Evolutionary conservation across 2,113 vertebrate genomes (phyloP).

Genomic region (Aspidoscelis tigris): DNA sequence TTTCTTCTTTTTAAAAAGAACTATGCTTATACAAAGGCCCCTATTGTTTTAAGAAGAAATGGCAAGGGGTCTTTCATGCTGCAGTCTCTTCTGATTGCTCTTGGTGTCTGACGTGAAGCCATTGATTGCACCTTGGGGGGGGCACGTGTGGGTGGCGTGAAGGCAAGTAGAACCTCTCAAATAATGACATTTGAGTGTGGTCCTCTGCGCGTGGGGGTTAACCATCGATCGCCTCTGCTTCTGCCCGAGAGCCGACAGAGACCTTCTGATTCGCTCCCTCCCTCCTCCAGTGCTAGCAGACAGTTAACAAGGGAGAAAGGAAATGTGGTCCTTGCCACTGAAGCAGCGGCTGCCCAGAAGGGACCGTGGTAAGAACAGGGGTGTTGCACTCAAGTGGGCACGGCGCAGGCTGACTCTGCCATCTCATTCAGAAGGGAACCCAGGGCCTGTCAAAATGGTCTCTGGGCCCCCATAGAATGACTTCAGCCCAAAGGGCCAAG

Average conservation of each 20-base stretch:
- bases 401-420: neutral
- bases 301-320: constrained; percentile 51
- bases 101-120: constrained; percentile 78
- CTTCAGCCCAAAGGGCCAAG: neutral
- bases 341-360: neutral
- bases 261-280: constrained; percentile 25
- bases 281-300: constrained; percentile 51
- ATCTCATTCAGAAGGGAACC: neutral
- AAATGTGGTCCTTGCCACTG: constrained; percentile 21
- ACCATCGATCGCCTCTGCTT: constrained; percentile 81
- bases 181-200: constrained; percentile 88
- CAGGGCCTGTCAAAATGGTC: accelerated
- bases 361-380: neutral
- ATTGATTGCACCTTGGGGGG: constrained; percentile 85
- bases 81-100: constrained; percentile 75
- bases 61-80: constrained; percentile 62
- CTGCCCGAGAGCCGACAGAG: constrained; percentile 45
- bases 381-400: neutral
- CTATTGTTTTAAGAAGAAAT: constrained; percentile 58
- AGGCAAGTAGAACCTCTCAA: constrained; percentile 90
- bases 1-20: neutral
- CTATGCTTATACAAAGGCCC: constrained; percentile 14
- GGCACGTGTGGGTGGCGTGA: constrained; percentile 75
- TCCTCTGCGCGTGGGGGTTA: constrained; percentile 71
- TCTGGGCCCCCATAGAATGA: accelerated